Evolutionary conservation across 2,888 invertebrate species (phyloP), one percentile per base, ranked within the genome.

Genomic region (Hemicrepidius hirtus): DNA sequence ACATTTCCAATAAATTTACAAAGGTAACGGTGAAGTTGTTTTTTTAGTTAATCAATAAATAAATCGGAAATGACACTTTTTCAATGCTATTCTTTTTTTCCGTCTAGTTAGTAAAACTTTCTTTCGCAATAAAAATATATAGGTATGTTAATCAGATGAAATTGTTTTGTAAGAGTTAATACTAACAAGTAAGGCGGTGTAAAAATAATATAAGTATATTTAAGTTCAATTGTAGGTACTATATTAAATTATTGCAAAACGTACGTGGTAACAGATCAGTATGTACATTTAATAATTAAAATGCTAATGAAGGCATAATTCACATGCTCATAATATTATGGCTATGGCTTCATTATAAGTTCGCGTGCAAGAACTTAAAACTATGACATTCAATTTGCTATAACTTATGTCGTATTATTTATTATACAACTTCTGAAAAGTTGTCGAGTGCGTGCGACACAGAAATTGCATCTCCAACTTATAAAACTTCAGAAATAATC

Each of bases 301-400:
- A 73, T 73, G 73, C 64, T 59, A 73, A 73, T 73, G 53, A 68
- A 65, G 41, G 20, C 62, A 57, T 68, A 73, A 73, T 59, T 73
- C 64, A 68, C 46, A 35, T 50, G 53, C 46, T 68, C 64, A 68
- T 68, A 73, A 73, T 68, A 64, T 73, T 65, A 44, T 24, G 71
- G 67, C 67, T n/a, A n/a, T 57, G 71, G 67, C 67, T 59, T 60
- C 66, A 53, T 71, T 74, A 55, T 49, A 67, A 68, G 68, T 66
- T 73, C 64, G 73, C 75, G 73, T 75, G 75, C 65, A 73, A 73
- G 44, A 66, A 63, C 64, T 55, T 41, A 63, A 64, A 71, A 71
- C 73, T 64, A 66, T 79, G 80, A 79, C 80, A 80, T 80, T 80
- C 79, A 80, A 80, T 80, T 80, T 78, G 75, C 77, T 76, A 78